Evolutionary conservation across 2,888 invertebrate species (phyloP).

Genomic region (Brachyptera risi): DNA sequence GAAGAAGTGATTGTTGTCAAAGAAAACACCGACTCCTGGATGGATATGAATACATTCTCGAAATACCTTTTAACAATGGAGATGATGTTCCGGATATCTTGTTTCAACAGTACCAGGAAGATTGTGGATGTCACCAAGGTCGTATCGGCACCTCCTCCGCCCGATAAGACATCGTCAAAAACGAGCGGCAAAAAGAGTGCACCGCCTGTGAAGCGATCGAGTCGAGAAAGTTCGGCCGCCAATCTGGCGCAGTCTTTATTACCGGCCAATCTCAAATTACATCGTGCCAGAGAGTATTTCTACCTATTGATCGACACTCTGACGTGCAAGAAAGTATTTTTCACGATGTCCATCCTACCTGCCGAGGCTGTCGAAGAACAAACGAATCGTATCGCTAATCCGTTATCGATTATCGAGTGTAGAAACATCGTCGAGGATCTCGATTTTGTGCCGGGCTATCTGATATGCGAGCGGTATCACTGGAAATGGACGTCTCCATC

Average conservation of each 20-base stretch:
- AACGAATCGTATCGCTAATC: background rate
- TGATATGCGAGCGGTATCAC: background rate
- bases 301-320: slow-evolving; percentile 4
- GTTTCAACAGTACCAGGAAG: background rate
- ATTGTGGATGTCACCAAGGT: background rate
- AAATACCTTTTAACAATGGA: background rate
- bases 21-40: slow-evolving; percentile 4
- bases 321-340: slow-evolving; percentile 9
- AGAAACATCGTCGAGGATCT: too few relatives aligned
- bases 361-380: background rate
- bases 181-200: background rate
- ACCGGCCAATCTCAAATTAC: background rate
- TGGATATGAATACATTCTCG: background rate
- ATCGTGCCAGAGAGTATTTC: background rate
- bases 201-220: background rate
- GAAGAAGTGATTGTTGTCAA: background rate
- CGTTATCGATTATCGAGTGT: background rate
- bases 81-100: background rate
- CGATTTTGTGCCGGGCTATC: too few relatives aligned
- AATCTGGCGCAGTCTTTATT: background rate
- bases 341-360: background rate
- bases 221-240: background rate
- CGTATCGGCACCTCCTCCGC: background rate
- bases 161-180: background rate
- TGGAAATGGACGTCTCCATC: background rate